Evolutionary conservation across 2,888 invertebrate species (phyloP), one percentile per base, ranked within the genome.

Genomic region (Lobophora halterata): DNA sequence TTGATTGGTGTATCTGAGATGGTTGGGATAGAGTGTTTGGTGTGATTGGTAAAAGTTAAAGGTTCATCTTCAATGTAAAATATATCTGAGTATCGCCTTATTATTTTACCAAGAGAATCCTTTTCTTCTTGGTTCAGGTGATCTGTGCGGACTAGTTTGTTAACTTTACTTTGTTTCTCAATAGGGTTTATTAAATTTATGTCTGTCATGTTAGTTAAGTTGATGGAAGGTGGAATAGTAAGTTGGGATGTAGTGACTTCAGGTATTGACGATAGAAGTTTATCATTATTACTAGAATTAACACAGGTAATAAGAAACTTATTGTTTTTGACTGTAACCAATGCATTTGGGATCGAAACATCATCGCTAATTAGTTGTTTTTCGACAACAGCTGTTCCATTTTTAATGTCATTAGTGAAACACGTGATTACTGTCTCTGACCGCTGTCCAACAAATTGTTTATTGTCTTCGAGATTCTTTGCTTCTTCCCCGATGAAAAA

Each of bases 11-110:
- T 21, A 9, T 7, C 3, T 8, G 21, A 21, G 9, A 18, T 48
- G 0, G 58, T 60, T 14, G 48, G 43, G n/a, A 79, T 77, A 25
- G 58, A 35, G 17, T 75, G 72, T 37, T 58, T 60, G 1, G 67
- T 49, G 5, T 53, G 16, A 8, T 37, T 27, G 3, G 25, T 47
- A 4, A 35, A 31, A 0, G 61, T 55, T 16, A 71, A 13, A 0
- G 63, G 58, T 1, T 65, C 51, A 2, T 60, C 47, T 16, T 65
- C 62, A 5, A 46, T 49, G 20, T 68, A 49, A 31, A 72, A 68
- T 2, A 72, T 55, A 4, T 73, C 65, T 9, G 55, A 35, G 35
- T 52, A 68, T 18, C 65, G 38, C 6, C 35, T 48, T 17, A 61
- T 58, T 2, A 68, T 11, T 35, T 58, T 54, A 9, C 32, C 25